Evolutionary conservation across 1,140 invertebrate species (phyloP).

Genomic region (Procambarus clarkii): DNA sequence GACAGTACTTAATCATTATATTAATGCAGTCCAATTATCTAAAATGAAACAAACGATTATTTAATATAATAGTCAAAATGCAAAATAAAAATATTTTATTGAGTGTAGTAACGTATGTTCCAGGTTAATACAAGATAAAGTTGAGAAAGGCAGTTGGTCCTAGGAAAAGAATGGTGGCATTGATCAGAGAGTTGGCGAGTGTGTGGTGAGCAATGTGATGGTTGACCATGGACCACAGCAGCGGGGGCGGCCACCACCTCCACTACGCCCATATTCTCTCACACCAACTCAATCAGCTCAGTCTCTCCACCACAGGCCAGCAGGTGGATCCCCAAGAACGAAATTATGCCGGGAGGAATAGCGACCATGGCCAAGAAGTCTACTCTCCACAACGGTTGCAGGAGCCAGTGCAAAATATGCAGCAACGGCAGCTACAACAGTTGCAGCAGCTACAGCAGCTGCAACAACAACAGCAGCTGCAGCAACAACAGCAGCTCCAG

Average conservation of each 20-base stretch:
- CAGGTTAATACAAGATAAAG: no score
- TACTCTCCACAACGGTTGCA: background rate
- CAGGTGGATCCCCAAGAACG: background rate
- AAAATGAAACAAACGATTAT: background rate
- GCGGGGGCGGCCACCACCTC: conserved; percentile 52
- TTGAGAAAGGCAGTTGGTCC: background rate
- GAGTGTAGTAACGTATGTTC: background rate
- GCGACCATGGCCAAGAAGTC: background rate
- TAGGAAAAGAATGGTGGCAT: background rate
- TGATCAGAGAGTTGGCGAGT: background rate
- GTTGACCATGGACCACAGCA: conserved; percentile 35
- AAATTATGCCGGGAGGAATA: background rate
- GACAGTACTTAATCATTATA: no score
- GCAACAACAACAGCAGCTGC: background rate
- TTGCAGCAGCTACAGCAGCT: background rate
- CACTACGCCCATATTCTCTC: conserved; percentile 41
- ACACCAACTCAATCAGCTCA: conserved; percentile 43
- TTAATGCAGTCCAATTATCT: background rate
- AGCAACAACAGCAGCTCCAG: background rate
- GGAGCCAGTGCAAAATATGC: background rate
- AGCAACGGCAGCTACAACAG: background rate
- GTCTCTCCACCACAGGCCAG: conserved; percentile 18
- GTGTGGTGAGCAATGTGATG: background rate
- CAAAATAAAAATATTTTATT: background rate
- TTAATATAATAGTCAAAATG: background rate